phyloP scores from a whole-genome alignment of 2,797 vertebrate species.

The Argyrosomus regius region DNA sequence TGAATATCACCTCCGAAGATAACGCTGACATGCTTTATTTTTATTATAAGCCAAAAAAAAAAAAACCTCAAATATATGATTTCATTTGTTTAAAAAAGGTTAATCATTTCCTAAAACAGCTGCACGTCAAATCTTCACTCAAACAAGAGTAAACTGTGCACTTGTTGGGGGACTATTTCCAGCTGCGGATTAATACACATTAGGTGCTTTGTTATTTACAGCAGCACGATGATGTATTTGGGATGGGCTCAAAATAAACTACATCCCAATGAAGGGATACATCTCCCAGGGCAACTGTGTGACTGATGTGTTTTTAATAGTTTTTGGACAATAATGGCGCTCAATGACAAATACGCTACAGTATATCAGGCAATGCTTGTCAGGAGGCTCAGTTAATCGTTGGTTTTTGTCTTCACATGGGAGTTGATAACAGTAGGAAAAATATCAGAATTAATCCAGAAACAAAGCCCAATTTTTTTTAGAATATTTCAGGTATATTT shows the following conservation, averaged over 20 bases:
- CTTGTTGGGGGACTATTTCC: slow-evolving; percentile 25
- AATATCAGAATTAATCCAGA: background rate
- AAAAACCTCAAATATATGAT: background rate
- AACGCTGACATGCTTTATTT: background rate
- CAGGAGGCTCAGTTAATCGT: background rate
- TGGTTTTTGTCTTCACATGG: background rate
- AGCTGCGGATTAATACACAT: slow-evolving; percentile 13
- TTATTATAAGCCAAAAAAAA: background rate
- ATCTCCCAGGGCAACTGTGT: slow-evolving; percentile 2
- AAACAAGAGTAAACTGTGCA: background rate
- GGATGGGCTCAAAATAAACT: background rate
- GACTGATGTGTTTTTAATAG: slow-evolving; percentile 11
- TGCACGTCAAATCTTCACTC: slow-evolving; percentile 5
- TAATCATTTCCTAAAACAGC: background rate
- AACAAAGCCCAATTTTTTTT: background rate
- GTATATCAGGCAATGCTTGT: background rate
- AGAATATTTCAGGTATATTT: background rate
- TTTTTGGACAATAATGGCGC: background rate
- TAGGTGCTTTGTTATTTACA: background rate
- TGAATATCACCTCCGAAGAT: slow-evolving; percentile 9
- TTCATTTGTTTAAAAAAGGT: background rate
- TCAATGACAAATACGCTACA: background rate
- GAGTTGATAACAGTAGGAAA: background rate
- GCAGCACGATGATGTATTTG: background rate
- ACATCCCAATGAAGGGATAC: background rate